Percentiles rank a stretch among this genome's conserved stretches.
These are phyloP conservation scores for Anoplophora glabripennis DNA, from an alignment of 1,140 invertebrate species.

Conservation along the genomic window DNA sequence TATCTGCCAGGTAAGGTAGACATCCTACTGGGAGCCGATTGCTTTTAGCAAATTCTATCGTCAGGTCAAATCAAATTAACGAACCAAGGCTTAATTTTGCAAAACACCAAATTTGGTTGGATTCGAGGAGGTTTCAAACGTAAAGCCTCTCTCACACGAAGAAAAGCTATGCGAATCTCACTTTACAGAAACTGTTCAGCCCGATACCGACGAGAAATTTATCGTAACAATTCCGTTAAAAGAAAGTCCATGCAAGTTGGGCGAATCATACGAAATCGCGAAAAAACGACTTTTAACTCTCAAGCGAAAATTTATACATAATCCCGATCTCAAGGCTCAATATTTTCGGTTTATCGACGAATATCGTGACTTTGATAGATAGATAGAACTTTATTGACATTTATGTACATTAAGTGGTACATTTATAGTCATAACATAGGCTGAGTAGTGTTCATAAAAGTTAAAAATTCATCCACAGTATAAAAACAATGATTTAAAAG, in stretches of 20 bases:
- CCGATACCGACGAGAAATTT: too few relatives aligned
- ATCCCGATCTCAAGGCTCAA: constrained; percentile 21
- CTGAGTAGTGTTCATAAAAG: too few relatives aligned
- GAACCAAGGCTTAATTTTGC: background rate
- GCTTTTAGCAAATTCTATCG: background rate
- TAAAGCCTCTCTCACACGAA: constrained; percentile 4
- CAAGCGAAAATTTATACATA: constrained; percentile 38
- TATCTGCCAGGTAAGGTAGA: constrained; percentile 4
- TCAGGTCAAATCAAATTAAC: constrained; percentile 5
- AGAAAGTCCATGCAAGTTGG: constrained; percentile 31
- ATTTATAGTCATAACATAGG: too few relatives aligned
- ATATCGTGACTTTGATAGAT: constrained; percentile 11
- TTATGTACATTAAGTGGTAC: too few relatives aligned
- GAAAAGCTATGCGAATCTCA: constrained; percentile 26
- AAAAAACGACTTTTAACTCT: constrained; percentile 38
- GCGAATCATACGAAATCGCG: constrained; percentile 37
- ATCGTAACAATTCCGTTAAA: too few relatives aligned
- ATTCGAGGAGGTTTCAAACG: constrained; percentile 24
- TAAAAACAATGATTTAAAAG: too few relatives aligned
- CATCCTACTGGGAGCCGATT: constrained; percentile 5
- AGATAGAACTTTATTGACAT: too few relatives aligned
- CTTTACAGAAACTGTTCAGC: too few relatives aligned
- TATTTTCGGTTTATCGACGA: constrained; percentile 20
- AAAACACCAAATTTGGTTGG: background rate
- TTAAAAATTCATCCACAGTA: too few relatives aligned